Percentiles rank a stretch among this genome's conserved stretches.
Conservation (phyloP, 2,888 invertebrate genomes). For the Trissolcus japonicus region DNA sequence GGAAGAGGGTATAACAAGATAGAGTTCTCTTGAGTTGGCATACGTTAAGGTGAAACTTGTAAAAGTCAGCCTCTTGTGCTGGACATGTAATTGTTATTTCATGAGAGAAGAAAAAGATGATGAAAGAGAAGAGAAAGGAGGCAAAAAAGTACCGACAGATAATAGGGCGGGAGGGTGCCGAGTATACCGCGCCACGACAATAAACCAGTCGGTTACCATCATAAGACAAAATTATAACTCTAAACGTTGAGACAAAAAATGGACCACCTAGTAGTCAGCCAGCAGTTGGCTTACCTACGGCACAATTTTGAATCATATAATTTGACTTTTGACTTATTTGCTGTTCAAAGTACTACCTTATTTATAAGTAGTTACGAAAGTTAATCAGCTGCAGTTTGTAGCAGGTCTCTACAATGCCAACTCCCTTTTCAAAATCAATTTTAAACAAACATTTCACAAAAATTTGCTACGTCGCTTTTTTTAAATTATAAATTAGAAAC, state of each 20-base stretch:
- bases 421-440: conserved; percentile 31
- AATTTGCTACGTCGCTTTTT: not conserved
- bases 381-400: conserved; percentile 21
- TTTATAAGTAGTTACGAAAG: conserved; percentile 7
- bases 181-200: conserved; percentile 19
- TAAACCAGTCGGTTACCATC: conserved; percentile 46
- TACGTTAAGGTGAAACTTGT: conserved; percentile 63
- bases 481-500: conserved; percentile 73
- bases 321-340: not conserved
- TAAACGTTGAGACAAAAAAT: conserved; percentile 51
- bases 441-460: not conserved
- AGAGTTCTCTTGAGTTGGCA: conserved; percentile 47
- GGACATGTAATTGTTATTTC: conserved; percentile 69
- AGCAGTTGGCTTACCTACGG: not conserved
- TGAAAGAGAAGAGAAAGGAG: conserved; percentile 37
- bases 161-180: conserved; percentile 51
- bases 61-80: conserved; percentile 64
- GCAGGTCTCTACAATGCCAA: conserved; percentile 48
- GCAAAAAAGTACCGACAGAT: conserved; percentile 50
- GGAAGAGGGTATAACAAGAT: conserved; percentile 69
- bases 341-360: not conserved
- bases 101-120: conserved; percentile 59
- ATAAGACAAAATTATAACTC: conserved; percentile 60
- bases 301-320: conserved; percentile 2
- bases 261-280: conserved; percentile 65